These are phyloP conservation scores for Cotesia typhae DNA, from an alignment of 1,140 invertebrate genomes.

Conservation along the genomic window DNA sequence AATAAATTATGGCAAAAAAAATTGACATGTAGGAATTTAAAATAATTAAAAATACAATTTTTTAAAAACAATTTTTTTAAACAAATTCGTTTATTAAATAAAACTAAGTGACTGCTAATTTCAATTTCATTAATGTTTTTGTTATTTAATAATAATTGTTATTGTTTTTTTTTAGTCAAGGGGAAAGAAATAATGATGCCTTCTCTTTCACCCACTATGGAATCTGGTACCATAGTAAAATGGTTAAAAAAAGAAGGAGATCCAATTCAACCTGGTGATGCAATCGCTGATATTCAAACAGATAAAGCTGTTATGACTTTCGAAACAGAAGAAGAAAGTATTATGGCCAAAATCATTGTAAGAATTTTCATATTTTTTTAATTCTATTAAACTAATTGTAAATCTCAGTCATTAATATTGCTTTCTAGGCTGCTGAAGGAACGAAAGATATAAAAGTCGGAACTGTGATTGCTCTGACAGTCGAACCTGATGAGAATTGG, in stretches of 20 bases:
- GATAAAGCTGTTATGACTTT: slow-evolving; percentile 99
- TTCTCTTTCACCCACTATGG: slow-evolving; percentile 98
- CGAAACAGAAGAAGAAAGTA: slow-evolving; percentile 97
- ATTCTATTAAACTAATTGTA: background rate
- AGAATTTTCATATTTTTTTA: slow-evolving; percentile 22
- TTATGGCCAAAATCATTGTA: slow-evolving; percentile 89
- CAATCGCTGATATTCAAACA: slow-evolving; percentile 98
- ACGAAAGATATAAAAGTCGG: slow-evolving; percentile 72
- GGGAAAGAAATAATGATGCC: slow-evolving; percentile 73
- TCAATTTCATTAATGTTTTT: no score
- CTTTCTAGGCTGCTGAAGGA: slow-evolving; percentile 66
- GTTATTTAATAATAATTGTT: slow-evolving; percentile 1
- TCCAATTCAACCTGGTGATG: slow-evolving; percentile 77
- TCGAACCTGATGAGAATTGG: slow-evolving; percentile 74
- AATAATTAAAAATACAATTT: no score
- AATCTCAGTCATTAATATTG: slow-evolving; percentile 10
- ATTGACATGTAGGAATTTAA: no score
- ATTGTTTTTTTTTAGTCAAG: slow-evolving; percentile 49
- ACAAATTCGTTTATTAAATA: no score
- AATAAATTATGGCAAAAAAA: no score
- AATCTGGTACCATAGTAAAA: slow-evolving; percentile 93
- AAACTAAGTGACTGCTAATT: no score
- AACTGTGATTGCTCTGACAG: slow-evolving; percentile 72
- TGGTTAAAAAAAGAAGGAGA: slow-evolving; percentile 99
- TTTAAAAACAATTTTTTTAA: no score